Evolutionary conservation across 2,797 vertebrate species (phyloP), one percentile per base, ranked within the genome.

Genomic region (Gephyroberyx darwinii): DNA sequence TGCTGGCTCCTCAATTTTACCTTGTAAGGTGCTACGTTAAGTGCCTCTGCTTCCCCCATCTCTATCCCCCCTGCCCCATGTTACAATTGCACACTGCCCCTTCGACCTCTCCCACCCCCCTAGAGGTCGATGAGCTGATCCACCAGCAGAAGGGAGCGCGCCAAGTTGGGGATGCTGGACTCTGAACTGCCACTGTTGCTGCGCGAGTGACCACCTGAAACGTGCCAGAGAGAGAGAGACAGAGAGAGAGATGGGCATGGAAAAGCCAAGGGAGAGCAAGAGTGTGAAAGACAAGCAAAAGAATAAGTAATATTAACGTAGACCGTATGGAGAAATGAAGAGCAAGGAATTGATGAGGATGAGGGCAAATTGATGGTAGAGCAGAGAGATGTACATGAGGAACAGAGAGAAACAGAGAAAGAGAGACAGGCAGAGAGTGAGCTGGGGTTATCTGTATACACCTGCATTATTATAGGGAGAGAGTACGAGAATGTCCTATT

Each of bases 121-220:
- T 98, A 99, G 94, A 99, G 96, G 96, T 99, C 98, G 96, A 99
- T 99, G 94, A 99, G 98, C 96, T 99, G 98, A 95, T 99, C 98
- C 96, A 99, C 97, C 95, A 99, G 96, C 94, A 99, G 96, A 87
- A 99, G 95, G 94, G 98, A 97, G 94, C 97, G 96, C 94, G 97
- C 96, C 96, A 99, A 94, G 96, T 95, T 98, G 94, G 97, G 96
- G 94, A 99, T 95, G 95, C 96, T 98, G 95, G 97, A 95, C 93
- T 99, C 98, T 96, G 98, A 97, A 94, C 96, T 98, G 95, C 97
- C 96, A 96, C 96, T 98, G 98, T 95, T 99, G 97, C 95, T 98
- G 96, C 95, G 96, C 94, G 97, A 96, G 94, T 98, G 96, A 95
- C 96, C 97, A 99, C 96, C 97, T 99, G 95, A 88, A 94, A 93